Evolutionary conservation across 2,888 invertebrate species (phyloP), one percentile per base, ranked within the genome.

Genomic region (Pandemis cinnamomeana): DNA sequence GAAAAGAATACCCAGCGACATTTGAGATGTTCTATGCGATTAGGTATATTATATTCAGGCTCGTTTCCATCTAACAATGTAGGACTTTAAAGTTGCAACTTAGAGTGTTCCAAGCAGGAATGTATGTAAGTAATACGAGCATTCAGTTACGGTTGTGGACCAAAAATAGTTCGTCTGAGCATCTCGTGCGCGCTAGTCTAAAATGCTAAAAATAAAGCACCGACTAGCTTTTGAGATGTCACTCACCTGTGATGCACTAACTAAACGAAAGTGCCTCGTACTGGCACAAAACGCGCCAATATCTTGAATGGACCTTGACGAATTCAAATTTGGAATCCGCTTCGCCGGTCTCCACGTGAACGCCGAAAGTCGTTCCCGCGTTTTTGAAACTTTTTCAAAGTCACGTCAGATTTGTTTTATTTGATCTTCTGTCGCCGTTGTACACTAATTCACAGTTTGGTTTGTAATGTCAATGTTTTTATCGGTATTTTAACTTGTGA

Each of bases 101-200:
- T 27, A 55, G 8, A 55, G 8, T n/a, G 63, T 41, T 48, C n/a
- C 20, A 63, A 62, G 55, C 36, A 71, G 41, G 67, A 76, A 78
- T 71, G 70, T 71, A 81, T 79, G 84, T 83, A 84, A 89, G 93
- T 89, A 93, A 93, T 81, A 80, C 87, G 92, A 92, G 90, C 91
- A 86, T 88, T 85, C 82, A 85, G 86, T 85, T 85, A 84, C 88
- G 87, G 86, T 85, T 88, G 89, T 86, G 87, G 78, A 86, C 93
- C 89, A 88, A 93, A 93, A 93, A 93, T 93, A 93, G 93, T 84
- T 80, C 86, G 85, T 79, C 80, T 80, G 89, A 87, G 89, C 90
- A 88, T 90, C 88, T 83, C 89, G 86, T 83, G 87, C 87, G 86
- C 83, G 71, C 76, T 74, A 74, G 63, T 53, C 66, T 72, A 67